phyloP scores from a whole-genome alignment of 2,797 vertebrate genomes.

The Pitangus sulphuratus region DNA sequence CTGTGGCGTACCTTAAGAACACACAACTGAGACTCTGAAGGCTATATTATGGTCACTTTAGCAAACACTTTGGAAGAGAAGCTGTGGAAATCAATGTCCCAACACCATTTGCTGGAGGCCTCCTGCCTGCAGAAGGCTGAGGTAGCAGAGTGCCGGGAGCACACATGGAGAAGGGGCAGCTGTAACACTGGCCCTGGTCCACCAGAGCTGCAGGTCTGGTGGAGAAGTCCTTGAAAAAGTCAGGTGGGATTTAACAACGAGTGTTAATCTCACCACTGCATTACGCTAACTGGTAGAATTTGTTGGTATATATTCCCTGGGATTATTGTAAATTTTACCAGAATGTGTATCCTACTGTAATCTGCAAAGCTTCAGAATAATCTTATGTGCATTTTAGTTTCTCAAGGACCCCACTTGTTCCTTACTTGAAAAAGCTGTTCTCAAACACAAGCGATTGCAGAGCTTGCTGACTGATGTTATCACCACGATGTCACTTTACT shows the following conservation, averaged over 20 bases:
- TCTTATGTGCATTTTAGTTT: background rate
- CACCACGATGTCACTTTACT: accelerated
- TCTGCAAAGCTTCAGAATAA: background rate
- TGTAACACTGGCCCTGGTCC: background rate
- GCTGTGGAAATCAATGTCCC: background rate
- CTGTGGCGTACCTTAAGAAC: background rate
- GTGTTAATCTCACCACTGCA: background rate
- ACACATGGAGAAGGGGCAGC: background rate
- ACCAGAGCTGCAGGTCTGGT: background rate
- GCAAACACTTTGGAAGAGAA: background rate
- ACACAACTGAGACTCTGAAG: background rate
- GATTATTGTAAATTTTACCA: background rate
- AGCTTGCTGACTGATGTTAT: background rate
- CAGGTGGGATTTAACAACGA: background rate
- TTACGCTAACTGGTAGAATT: background rate
- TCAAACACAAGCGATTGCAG: background rate
- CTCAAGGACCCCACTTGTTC: background rate
- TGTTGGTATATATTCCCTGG: background rate
- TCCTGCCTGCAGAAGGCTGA: background rate
- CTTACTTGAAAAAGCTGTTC: background rate
- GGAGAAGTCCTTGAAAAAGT: background rate
- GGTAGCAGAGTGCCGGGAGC: background rate
- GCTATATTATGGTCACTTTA: accelerated
- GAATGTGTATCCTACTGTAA: background rate
- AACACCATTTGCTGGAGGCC: background rate